Evolutionary conservation across 2,888 invertebrate genomes (phyloP).

Genomic region (Papilio protenor): DNA sequence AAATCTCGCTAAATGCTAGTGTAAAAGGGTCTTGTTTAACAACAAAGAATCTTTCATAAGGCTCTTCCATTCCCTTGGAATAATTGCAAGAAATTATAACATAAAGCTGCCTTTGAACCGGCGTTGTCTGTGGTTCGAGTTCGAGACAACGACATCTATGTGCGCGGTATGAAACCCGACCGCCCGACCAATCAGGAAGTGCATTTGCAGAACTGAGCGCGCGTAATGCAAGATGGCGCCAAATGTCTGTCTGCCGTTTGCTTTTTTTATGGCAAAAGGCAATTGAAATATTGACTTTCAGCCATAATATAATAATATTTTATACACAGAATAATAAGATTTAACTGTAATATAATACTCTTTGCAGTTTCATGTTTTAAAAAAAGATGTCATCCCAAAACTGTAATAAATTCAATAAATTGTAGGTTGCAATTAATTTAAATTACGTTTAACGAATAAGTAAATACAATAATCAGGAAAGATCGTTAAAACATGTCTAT

Average conservation of each 20-base stretch:
- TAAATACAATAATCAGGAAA: too few relatives aligned
- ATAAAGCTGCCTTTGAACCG: background rate
- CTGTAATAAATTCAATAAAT: background rate
- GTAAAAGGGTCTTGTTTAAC: background rate
- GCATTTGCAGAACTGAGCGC: slow-evolving; percentile 20
- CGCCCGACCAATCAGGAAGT: slow-evolving; percentile 21
- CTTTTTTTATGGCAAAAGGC: background rate
- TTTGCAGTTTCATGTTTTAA: background rate
- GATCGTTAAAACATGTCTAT: too few relatives aligned
- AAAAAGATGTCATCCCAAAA: background rate
- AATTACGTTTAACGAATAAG: too few relatives aligned
- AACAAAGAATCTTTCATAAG: slow-evolving; percentile 2
- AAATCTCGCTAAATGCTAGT: background rate
- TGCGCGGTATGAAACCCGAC: slow-evolving; percentile 20
- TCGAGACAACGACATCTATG: slow-evolving; percentile 39
- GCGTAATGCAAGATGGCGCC: slow-evolving; percentile 39
- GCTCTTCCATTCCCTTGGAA: background rate
- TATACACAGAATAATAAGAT: background rate
- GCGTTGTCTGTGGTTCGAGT: background rate
- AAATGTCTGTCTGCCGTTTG: slow-evolving; percentile 8
- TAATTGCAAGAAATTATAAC: slow-evolving; percentile 12
- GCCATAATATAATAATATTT: background rate
- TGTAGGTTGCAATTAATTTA: background rate
- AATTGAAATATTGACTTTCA: slow-evolving; percentile 7
- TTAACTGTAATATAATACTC: background rate